phyloP scores from a whole-genome alignment of 2,888 invertebrate genomes.

The Agrilus mali region DNA sequence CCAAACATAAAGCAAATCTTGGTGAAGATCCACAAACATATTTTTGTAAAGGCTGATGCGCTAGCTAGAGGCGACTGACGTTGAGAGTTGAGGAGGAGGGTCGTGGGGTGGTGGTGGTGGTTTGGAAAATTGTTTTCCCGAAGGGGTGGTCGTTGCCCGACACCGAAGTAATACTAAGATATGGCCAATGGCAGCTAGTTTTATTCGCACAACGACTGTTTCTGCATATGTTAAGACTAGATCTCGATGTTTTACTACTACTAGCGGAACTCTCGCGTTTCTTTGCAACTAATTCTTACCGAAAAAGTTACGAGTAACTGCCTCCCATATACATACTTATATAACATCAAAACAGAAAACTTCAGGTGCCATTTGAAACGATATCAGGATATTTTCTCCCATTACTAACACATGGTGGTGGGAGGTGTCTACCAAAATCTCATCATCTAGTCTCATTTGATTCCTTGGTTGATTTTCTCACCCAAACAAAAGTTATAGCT shows the following conservation, averaged over 20 bases:
- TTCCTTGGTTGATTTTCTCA: no score
- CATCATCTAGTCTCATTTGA: no score
- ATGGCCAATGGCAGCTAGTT: constrained; percentile 37
- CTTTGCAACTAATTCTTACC: constrained; percentile 8
- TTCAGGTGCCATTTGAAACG: neutral
- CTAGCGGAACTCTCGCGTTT: constrained; percentile 20
- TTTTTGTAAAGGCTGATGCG: constrained; percentile 8
- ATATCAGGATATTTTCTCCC: no score
- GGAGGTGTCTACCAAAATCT: no score
- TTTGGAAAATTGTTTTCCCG: constrained; percentile 34
- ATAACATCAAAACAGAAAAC: no score
- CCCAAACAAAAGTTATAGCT: no score
- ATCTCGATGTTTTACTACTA: constrained; percentile 37
- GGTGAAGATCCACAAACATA: constrained; percentile 14
- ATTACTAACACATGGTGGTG: no score
- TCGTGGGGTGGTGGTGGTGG: constrained; percentile 7
- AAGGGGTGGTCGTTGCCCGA: constrained; percentile 28
- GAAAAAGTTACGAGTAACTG: constrained; percentile 10
- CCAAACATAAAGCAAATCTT: constrained; percentile 11
- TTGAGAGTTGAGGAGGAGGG: constrained; percentile 10
- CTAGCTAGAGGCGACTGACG: constrained; percentile 6
- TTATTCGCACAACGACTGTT: constrained; percentile 34
- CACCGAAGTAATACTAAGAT: constrained; percentile 35
- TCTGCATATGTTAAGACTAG: constrained; percentile 35
- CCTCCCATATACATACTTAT: neutral